These are phyloP conservation scores for Peromyscus polionotus DNA, from an alignment of 2,113 vertebrate genomes.

Conservation along the genomic window DNA sequence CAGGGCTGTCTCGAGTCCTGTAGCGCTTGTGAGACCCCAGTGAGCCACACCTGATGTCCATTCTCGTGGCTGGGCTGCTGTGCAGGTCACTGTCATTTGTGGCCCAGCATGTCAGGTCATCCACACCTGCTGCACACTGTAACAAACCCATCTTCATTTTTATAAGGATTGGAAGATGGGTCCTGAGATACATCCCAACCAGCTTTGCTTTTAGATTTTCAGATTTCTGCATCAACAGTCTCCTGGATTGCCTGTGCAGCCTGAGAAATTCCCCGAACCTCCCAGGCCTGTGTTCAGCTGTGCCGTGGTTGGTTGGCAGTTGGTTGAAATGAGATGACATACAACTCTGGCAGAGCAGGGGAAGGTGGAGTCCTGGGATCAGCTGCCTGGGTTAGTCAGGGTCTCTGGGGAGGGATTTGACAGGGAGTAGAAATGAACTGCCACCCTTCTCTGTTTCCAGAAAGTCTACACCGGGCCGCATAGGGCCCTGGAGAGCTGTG, in stretches of 20 bases:
- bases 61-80: neutral
- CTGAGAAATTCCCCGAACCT: neutral
- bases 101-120: neutral
- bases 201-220: neutral
- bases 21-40: neutral
- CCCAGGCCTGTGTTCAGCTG: neutral
- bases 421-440: neutral
- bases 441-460: neutral
- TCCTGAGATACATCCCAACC: neutral
- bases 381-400: neutral
- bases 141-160: neutral
- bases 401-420: neutral
- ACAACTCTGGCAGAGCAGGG: rapidly evolving
- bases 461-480: neutral
- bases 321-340: neutral
- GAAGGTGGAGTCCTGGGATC: rapidly evolving
- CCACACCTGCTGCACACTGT: neutral
- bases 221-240: neutral
- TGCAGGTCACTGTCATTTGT: neutral
- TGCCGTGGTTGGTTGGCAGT: neutral
- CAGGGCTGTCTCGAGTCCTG: neutral
- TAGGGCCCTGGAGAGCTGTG: neutral
- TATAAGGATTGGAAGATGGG: neutral
- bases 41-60: neutral
- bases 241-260: neutral